Conservation (phyloP, 2,888 invertebrate genomes). For the Zootermopsis nevadensis region DNA sequence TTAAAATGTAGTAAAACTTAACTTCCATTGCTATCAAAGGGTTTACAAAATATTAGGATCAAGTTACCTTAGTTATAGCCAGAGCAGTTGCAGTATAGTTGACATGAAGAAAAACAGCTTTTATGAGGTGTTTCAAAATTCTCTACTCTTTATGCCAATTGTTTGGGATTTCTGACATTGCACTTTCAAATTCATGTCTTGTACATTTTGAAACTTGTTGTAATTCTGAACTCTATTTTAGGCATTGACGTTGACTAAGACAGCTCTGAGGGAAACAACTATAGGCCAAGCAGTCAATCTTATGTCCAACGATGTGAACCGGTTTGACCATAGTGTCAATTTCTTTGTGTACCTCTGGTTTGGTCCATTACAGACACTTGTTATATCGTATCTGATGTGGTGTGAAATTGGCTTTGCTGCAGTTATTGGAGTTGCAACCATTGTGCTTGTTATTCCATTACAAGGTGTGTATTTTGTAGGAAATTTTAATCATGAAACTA, state of each 20-base stretch:
- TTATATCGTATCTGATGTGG: conserved; percentile 84
- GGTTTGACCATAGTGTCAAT: conserved; percentile 89
- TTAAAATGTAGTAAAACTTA: too few species aligned
- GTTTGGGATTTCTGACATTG: too few species aligned
- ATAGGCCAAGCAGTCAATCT: conserved; percentile 82
- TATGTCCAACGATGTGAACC: conserved; percentile 94
- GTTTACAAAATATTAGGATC: too few species aligned
- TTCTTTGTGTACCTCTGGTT: conserved; percentile 94
- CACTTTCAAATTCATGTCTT: too few species aligned
- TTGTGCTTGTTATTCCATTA: conserved; percentile 78
- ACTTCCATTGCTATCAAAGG: too few species aligned
- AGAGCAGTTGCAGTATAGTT: too few species aligned
- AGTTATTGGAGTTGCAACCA: conserved; percentile 75
- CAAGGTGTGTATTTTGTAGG: conserved; percentile 67
- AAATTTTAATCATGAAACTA: too few species aligned
- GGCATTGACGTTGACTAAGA: conserved; percentile 79
- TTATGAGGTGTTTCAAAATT: too few species aligned
- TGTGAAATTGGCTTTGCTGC: conserved; percentile 75
- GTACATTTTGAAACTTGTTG: too few species aligned
- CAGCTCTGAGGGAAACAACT: conserved; percentile 86
- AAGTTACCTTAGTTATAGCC: too few species aligned
- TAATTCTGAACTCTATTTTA: conserved; percentile 31
- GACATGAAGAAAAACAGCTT: too few species aligned
- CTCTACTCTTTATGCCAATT: too few species aligned
- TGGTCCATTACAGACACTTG: conserved; percentile 84